Evolutionary conservation across 2,113 vertebrate species (phyloP).

Genomic region (Rhadina sibilatrix): DNA sequence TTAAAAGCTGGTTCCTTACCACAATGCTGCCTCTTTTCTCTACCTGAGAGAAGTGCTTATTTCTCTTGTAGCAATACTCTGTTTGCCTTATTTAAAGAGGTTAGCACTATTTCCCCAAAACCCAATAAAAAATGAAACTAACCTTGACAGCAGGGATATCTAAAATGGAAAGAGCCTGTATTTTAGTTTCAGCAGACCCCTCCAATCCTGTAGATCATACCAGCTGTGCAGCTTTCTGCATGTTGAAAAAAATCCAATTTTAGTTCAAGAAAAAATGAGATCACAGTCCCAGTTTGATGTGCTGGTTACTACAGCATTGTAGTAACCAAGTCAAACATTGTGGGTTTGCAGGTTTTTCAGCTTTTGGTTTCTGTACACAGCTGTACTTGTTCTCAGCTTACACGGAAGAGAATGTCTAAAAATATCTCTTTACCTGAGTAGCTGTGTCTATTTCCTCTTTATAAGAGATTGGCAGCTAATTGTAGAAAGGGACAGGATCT

Average conservation of each 20-base stretch:
- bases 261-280: constrained; percentile 63
- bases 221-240: constrained; percentile 41
- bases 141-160: background rate
- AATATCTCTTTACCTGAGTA: constrained; percentile 63
- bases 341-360: background rate
- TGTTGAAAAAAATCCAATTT: constrained; percentile 57
- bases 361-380: constrained; percentile 46
- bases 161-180: background rate
- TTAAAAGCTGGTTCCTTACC: background rate
- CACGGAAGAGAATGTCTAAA: constrained; percentile 47
- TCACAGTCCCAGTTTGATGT: background rate
- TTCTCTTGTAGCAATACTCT: background rate
- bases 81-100: constrained; percentile 1
- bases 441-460: constrained; percentile 36
- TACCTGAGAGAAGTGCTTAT: background rate
- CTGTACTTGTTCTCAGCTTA: constrained; percentile 51
- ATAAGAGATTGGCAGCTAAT: constrained; percentile 24
- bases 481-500: constrained; percentile 8
- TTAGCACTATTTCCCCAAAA: constrained; percentile 5
- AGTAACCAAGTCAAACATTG: background rate
- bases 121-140: constrained; percentile 5
- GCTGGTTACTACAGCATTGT: background rate
- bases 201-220: constrained; percentile 44
- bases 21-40: constrained; percentile 6
- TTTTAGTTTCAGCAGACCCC: background rate